A percentile compares a stretch with the other conserved stretches of the same genome.
These are phyloP conservation scores for Asbolus verrucosus DNA, from an alignment of 1,140 invertebrate species.

Conservation along the genomic window DNA sequence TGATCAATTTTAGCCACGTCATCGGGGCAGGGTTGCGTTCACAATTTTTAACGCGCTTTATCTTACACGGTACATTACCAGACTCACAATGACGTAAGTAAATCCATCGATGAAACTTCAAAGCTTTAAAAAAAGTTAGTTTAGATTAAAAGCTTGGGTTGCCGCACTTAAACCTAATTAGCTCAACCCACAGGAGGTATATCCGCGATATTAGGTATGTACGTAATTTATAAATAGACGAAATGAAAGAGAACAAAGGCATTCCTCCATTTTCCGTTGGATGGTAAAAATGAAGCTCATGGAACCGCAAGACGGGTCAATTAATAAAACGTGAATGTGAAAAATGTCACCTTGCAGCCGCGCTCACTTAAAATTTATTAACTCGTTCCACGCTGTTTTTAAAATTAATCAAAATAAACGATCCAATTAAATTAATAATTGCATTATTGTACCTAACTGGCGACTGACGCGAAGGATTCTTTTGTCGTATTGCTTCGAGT, in stretches of 20 bases:
- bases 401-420: conserved; percentile 51
- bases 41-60: conserved; percentile 1
- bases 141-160: background rate
- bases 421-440: conserved; percentile 51
- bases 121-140: background rate
- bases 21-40: too few relatives aligned
- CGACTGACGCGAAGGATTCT: conserved; percentile 20
- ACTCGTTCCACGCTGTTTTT: conserved; percentile 44
- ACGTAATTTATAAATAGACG: conserved; percentile 23
- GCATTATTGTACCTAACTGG: conserved; percentile 39
- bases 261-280: conserved; percentile 40
- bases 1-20: too few relatives aligned
- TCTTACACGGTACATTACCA: conserved; percentile 16
- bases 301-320: conserved; percentile 43
- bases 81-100: background rate
- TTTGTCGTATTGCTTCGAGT: background rate
- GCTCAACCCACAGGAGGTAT: background rate
- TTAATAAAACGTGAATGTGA: conserved; percentile 47
- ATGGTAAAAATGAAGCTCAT: conserved; percentile 23
- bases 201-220: conserved; percentile 10
- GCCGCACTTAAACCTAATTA: conserved; percentile 30
- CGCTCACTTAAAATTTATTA: conserved; percentile 50
- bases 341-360: conserved; percentile 44
- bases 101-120: background rate
- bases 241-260: conserved; percentile 30